Evolutionary conservation across 2,113 vertebrate genomes (phyloP).

Genomic region (Psilopogon haemacephalus): DNA sequence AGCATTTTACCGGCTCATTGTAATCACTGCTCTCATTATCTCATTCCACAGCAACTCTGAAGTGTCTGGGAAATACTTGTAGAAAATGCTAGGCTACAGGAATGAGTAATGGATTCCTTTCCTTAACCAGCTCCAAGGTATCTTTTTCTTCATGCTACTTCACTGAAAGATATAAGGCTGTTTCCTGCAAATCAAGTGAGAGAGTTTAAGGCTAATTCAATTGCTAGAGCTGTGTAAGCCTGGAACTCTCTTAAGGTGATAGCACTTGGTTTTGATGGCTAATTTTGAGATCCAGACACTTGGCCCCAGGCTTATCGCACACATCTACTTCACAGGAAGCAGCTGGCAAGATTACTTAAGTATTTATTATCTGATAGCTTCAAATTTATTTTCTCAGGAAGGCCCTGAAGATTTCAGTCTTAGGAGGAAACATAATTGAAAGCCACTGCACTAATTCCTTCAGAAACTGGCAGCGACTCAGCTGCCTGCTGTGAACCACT

Average conservation of each 20-base stretch:
- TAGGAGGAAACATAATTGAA: background rate
- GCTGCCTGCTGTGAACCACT: background rate
- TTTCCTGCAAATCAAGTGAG: background rate
- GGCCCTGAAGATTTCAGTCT: background rate
- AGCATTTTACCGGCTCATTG: background rate
- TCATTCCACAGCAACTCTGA: background rate
- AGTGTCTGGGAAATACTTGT: background rate
- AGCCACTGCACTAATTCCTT: background rate
- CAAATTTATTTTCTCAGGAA: background rate
- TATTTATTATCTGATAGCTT: background rate
- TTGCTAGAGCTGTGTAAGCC: background rate
- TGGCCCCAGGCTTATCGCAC: rapidly evolving
- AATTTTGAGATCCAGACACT: background rate
- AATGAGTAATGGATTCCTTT: background rate
- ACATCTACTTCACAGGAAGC: background rate
- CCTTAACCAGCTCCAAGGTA: background rate
- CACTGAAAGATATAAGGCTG: background rate
- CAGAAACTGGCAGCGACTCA: background rate
- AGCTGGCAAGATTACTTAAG: background rate
- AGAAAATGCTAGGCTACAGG: background rate
- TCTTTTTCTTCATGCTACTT: background rate
- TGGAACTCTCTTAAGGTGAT: background rate
- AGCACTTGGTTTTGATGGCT: background rate
- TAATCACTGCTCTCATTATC: background rate
- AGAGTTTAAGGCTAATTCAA: background rate